Percentiles rank a stretch among this genome's conserved stretches.
Evolutionary conservation across 2,797 vertebrate species (phyloP).

Genomic region (Phalloptychus januarius): DNA sequence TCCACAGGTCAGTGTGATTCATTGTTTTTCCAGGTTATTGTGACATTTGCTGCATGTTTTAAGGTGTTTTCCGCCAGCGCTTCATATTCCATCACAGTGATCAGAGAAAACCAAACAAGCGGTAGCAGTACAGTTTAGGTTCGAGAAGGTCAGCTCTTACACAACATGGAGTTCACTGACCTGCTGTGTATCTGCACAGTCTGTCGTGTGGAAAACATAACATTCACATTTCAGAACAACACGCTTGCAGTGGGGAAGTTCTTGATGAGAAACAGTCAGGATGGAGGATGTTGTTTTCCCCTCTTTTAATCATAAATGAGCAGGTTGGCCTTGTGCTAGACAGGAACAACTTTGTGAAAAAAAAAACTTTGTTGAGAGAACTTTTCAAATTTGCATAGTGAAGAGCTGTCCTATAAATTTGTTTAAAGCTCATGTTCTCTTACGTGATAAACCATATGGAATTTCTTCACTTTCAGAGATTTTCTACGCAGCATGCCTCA

Average conservation of each 20-base stretch:
- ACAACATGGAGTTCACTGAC: conserved; percentile 71
- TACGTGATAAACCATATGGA: neutral
- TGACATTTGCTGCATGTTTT: conserved; percentile 42
- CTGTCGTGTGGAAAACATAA: conserved; percentile 49
- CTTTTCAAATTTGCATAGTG: neutral
- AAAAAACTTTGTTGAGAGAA: neutral
- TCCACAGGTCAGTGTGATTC: conserved; percentile 26
- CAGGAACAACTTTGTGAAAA: neutral
- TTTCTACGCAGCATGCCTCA: neutral
- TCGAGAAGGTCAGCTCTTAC: conserved; percentile 63
- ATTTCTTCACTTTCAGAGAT: neutral
- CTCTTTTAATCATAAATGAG: conserved; percentile 53
- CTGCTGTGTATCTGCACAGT: conserved; percentile 33
- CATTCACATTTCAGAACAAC: conserved; percentile 49
- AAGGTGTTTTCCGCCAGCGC: conserved; percentile 39
- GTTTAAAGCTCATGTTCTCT: neutral
- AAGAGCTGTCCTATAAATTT: neutral
- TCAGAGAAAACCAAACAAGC: conserved; percentile 57
- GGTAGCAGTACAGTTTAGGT: conserved; percentile 26
- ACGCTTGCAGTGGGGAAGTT: conserved; percentile 43
- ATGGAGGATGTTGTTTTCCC: conserved; percentile 63
- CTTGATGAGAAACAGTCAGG: conserved; percentile 49
- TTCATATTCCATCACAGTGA: conserved; percentile 64
- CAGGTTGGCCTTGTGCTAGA: conserved; percentile 32
- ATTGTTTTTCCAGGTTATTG: conserved; percentile 42